Evolutionary conservation across 2,113 vertebrate species (phyloP), one percentile per base, ranked within the genome.

Genomic region (Struthio camelus): DNA sequence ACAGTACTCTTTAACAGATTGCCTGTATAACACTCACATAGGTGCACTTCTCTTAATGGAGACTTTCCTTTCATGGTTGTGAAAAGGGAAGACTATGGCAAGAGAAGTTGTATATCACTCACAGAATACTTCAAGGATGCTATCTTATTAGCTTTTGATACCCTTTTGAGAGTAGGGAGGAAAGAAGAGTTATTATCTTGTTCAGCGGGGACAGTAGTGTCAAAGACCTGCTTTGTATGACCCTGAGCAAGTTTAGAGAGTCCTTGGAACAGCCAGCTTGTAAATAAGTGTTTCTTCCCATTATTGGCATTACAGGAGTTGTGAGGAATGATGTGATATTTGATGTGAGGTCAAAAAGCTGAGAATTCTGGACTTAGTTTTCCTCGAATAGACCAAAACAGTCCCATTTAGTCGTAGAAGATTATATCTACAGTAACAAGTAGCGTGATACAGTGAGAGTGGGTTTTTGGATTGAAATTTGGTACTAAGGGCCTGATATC

Each of bases 1-100:
- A 62, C 58, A 71, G 42, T 95, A 89, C 85, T 64, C 96, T 97
- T 73, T 91, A 97, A 94, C 80, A 94, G 89, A 78, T 90, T 91
- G 54, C 36, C 54, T 84, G 54, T 71, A 14, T 48, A 48, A 83
- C 7, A 14, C 70, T 90, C 7, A 1, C 2, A 19, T 46, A 9
- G 46, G 81, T 61, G 70, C 78, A 32, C 67, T 59, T 95, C 53
- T 79, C 20, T 34, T 82, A 56, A 36, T 20, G 46, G 64, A 88
- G 65, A 30, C 4, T 80, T 56, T 66, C 59, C 80, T 81, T 79
- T 42, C 66, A 19, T 48, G 28, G 38, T 86, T 16, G 67, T n/a
- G 84, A 87, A 61, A 90, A 71, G 34, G 76, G 25, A 64, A 87
- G 11, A 19, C 30, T 69, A 36, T 13, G 51, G 30, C 23, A 94